Base-by-base conservation (phyloP, 2,797 vertebrate species). In the Acrocephalus scirpaceus region DNA sequence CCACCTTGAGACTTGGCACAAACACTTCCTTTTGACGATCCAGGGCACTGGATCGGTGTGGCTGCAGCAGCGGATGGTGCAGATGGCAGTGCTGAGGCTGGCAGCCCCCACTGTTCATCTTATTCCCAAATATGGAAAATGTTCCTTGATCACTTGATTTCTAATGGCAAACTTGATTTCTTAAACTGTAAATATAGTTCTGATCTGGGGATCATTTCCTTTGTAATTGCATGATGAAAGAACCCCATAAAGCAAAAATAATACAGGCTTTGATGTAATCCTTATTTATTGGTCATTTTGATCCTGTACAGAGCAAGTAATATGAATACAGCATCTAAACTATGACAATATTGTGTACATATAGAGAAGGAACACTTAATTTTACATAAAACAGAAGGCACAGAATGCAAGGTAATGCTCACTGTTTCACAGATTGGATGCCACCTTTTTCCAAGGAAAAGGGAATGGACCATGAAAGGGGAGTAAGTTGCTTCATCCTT, bases 251-350 rank as follows among this genome's bases (percentile, higher is more conserved):
- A 84, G 13, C 13, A 84, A 74, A 75, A 78, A 40, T 70, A 83
- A 45, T 6, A 14, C 7, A 64, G 7, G 5, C 38, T 83, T 26
- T 0, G 0, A 38, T 48, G 36, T 16, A 86, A 82, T 85, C 45
- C 48, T 62, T 84, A 66, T 92, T 96, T 95, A 92, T 95, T 94
- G n/a, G 25, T 56, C 40, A 73, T 92, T 96, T 90, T 93, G 47
- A 67, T 75, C n/a, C 53, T 79, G 47, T 75, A 86, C 32, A 73
- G 45, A 92, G 38, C 53, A 88, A 81, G 13, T 58, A 45, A 71
- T 22, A 62, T 4, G 29, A 79, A 57, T 48, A 40, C 25, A 66
- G 8, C n/a, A 53, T 30, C 51, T 75, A 80, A 88, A 34, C 76
- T 86, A 47, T 62, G 38, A 92, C 32, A 20, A 57, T 13, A 22